These are phyloP conservation scores for Cheilosia impressa DNA, from an alignment of 2,888 invertebrate species.

Conservation along the genomic window DNA sequence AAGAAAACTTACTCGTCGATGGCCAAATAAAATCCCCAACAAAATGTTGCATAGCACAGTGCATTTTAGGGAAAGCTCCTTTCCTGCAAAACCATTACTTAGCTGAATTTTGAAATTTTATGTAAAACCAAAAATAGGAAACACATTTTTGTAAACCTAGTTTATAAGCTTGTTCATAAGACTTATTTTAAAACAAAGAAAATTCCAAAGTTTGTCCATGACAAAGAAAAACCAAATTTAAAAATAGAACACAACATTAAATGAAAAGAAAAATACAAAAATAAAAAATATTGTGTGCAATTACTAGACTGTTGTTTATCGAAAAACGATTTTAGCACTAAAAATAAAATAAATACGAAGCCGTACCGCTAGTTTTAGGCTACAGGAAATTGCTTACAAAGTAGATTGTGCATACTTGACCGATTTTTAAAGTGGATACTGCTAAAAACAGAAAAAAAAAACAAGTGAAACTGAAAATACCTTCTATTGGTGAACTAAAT, in stretches of 20 bases:
- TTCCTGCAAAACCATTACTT: conserved; percentile 44
- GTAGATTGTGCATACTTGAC: conserved; percentile 1
- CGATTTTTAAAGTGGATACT: background rate
- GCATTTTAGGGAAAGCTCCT: conserved; percentile 23
- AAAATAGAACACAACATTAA: conserved; percentile 11
- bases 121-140: conserved; percentile 4
- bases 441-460: background rate
- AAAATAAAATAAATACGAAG: conserved; percentile 18
- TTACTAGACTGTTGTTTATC: conserved; percentile 70
- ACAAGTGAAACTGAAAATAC: conserved; percentile 30
- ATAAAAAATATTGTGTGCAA: conserved; percentile 55
- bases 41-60: background rate
- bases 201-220: conserved; percentile 36
- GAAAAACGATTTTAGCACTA: conserved; percentile 21
- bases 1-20: background rate
- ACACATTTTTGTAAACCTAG: conserved; percentile 62
- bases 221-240: conserved; percentile 26
- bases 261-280: conserved; percentile 5
- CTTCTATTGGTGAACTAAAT: conserved; percentile 19
- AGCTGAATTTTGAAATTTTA: conserved; percentile 47
- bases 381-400: background rate
- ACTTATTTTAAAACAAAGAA: conserved; percentile 62
- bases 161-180: conserved; percentile 73
- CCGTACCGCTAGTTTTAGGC: background rate
- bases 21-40: conserved; percentile 33